Evolutionary conservation across 2,888 invertebrate species (phyloP).

Genomic region (Syrista parreyssii): DNA sequence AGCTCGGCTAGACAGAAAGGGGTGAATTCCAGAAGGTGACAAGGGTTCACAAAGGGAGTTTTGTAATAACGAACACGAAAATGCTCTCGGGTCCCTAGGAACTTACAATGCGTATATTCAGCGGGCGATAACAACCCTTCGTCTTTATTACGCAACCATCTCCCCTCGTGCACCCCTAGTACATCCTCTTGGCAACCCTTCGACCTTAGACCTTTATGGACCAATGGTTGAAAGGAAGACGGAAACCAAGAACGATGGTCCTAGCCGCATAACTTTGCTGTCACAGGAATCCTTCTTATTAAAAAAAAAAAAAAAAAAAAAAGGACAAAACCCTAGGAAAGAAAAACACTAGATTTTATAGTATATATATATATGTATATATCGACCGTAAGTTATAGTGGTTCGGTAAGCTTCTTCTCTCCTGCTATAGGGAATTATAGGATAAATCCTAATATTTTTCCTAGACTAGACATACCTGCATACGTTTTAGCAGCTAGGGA

Average conservation of each 20-base stretch:
- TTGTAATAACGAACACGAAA: constrained; percentile 1
- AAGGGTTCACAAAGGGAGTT: not conserved
- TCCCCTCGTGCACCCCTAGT: not conserved
- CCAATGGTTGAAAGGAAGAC: not conserved
- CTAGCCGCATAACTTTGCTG: not conserved
- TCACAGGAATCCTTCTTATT: not conserved
- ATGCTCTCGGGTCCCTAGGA: not conserved
- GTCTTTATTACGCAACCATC: not conserved
- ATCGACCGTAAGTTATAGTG: not conserved
- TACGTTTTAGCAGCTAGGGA: not conserved
- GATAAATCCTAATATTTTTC: not conserved
- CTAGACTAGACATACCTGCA: not conserved
- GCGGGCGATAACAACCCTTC: not conserved
- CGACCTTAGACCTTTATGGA: not conserved
- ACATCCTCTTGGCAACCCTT: not conserved
- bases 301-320: not conserved
- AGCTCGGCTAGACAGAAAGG: not conserved
- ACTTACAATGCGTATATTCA: not conserved
- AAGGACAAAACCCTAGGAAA: not conserved
- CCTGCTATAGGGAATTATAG: not conserved
- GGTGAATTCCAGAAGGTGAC: not conserved
- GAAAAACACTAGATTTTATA: not conserved
- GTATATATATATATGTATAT: not conserved
- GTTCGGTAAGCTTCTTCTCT: not conserved
- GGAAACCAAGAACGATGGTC: not conserved